Percentiles rank a stretch among this genome's conserved stretches.
Conservation (phyloP, 1,140 invertebrate genomes). For the Carposina sasakii region DNA sequence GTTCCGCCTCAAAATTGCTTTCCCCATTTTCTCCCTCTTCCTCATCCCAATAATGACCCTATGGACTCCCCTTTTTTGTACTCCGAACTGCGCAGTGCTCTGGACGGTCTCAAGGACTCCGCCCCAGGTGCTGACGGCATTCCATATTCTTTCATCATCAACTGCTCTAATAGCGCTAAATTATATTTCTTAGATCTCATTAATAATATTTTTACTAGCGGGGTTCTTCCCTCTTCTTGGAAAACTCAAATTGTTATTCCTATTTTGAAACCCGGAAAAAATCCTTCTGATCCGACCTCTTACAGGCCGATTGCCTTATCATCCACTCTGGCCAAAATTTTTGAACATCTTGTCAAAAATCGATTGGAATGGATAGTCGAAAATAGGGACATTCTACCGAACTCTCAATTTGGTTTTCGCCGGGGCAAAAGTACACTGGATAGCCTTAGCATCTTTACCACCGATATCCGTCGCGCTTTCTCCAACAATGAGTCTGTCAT, state of each 20-base stretch:
- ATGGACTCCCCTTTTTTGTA: no score
- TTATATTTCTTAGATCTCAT: no score
- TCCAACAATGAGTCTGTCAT: constrained; percentile 3
- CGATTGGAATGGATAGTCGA: constrained; percentile 2
- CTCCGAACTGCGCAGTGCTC: no score
- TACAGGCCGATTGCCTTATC: constrained; percentile 9
- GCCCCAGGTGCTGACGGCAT: no score
- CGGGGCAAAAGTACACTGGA: constrained; percentile 8
- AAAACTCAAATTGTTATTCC: constrained; percentile 1
- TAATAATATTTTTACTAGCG: no score
- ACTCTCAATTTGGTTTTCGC: constrained; percentile 2
- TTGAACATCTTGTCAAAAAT: constrained; percentile 8
- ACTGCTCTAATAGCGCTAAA: no score
- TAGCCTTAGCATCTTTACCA: background rate
- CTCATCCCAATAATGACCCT: no score
- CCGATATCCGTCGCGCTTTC: background rate
- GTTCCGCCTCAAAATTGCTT: no score
- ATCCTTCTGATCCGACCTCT: constrained; percentile 1
- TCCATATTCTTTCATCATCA: no score
- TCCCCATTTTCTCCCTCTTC: no score
- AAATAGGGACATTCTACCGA: background rate
- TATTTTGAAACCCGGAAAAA: background rate
- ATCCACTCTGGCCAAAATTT: constrained; percentile 2
- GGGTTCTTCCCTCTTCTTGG: no score
- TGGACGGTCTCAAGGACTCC: no score